Conservation (phyloP, 2,797 vertebrate genomes). For the Enteromius treurensis region DNA sequence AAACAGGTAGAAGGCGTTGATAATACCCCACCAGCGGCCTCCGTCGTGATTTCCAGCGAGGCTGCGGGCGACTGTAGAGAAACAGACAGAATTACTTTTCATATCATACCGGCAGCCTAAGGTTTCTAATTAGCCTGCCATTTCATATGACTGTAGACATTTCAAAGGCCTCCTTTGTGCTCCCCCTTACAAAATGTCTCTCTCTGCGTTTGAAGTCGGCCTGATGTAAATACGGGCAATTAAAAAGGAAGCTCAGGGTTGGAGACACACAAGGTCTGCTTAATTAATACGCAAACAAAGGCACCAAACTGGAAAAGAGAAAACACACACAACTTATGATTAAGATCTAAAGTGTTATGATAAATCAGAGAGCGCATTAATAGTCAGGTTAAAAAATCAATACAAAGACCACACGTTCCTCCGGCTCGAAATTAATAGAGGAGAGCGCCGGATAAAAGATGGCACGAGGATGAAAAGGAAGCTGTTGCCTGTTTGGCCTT, state of each 20-base stretch:
- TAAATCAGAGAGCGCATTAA: slow-evolving; percentile 90
- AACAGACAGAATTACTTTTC: slow-evolving; percentile 80
- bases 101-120: slow-evolving; percentile 85
- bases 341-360: slow-evolving; percentile 93
- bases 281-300: slow-evolving; percentile 99
- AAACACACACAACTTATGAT: slow-evolving; percentile 81
- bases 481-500: slow-evolving; percentile 71
- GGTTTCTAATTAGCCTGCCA: slow-evolving; percentile 92
- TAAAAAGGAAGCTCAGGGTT: slow-evolving; percentile 89
- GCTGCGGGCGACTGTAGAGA: slow-evolving; percentile 67
- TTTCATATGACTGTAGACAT: slow-evolving; percentile 92
- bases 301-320: slow-evolving; percentile 81
- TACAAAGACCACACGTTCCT: slow-evolving; percentile 83
- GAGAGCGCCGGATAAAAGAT: slow-evolving; percentile 67
- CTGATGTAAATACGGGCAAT: slow-evolving; percentile 96
- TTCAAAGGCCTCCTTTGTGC: slow-evolving; percentile 92
- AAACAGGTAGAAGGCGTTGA: slow-evolving; percentile 78
- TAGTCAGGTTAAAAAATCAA: slow-evolving; percentile 90
- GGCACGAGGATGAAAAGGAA: slow-evolving; percentile 68
- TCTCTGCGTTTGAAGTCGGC: slow-evolving; percentile 92
- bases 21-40: slow-evolving; percentile 76
- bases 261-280: slow-evolving; percentile 89
- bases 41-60: slow-evolving; percentile 68
- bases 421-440: slow-evolving; percentile 81
- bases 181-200: slow-evolving; percentile 90